Evolutionary conservation across 2,113 vertebrate species (phyloP).

Genomic region (Corvus hawaiiensis): DNA sequence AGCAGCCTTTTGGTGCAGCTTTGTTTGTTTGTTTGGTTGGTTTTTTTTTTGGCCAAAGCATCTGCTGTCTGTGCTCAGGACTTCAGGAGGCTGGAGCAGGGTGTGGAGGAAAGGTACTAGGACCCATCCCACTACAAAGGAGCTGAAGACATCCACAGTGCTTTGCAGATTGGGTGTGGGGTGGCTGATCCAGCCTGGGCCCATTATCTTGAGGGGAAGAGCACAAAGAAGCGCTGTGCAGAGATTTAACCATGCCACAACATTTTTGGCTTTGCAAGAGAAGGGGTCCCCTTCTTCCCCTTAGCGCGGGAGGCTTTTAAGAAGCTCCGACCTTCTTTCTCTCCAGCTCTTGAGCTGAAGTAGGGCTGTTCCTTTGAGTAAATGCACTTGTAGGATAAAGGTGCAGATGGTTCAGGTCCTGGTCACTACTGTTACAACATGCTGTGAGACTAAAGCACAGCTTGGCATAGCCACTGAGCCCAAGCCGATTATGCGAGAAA

Average conservation of each 20-base stretch:
- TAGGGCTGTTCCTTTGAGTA: not conserved
- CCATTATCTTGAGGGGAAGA: not conserved
- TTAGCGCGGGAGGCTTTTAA: not conserved
- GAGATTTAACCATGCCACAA: not conserved
- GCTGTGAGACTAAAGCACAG: not conserved
- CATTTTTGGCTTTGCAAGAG: not conserved
- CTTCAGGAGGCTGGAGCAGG: not conserved
- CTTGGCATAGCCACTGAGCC: not conserved
- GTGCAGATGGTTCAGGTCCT: not conserved
- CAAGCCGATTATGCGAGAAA: not conserved
- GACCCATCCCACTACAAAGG: not conserved
- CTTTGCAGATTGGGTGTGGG: not conserved
- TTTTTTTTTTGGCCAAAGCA: not conserved
- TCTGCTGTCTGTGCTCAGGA: not conserved
- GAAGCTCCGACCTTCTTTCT: not conserved
- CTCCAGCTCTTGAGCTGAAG: not conserved
- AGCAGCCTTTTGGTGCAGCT: not conserved
- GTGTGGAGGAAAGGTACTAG: not conserved
- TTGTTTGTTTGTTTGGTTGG: too few relatives aligned
- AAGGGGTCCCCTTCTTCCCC: not conserved
- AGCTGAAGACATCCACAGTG: not conserved
- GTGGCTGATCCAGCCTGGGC: not conserved
- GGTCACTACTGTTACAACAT: not conserved
- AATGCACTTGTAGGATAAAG: not conserved
- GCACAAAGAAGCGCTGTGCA: not conserved